These are phyloP conservation scores for Pongo abelii DNA, from an alignment of 2,113 vertebrate genomes.

Conservation along the genomic window DNA sequence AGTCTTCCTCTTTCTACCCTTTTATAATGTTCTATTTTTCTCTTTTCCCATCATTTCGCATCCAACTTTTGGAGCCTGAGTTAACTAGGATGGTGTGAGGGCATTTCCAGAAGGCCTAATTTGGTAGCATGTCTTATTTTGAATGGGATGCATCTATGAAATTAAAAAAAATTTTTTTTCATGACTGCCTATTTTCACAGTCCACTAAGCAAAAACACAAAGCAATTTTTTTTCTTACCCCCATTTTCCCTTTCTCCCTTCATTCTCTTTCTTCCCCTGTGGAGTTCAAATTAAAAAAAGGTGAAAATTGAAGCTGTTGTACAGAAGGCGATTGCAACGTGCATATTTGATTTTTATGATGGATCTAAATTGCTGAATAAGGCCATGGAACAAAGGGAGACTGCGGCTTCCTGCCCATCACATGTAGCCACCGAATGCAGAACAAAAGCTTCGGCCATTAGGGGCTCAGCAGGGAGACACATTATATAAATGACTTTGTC, in stretches of 20 bases:
- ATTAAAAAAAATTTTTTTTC: conserved; percentile 82
- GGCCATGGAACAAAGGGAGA: conserved; percentile 85
- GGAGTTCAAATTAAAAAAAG: conserved; percentile 85
- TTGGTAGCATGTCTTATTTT: conserved; percentile 58
- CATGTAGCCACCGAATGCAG: conserved; percentile 82
- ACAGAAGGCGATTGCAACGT: conserved; percentile 83
- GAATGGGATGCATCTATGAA: conserved; percentile 74
- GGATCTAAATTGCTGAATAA: conserved; percentile 88
- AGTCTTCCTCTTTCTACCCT: not conserved
- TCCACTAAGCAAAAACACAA: conserved; percentile 83
- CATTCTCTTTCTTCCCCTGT: conserved; percentile 81
- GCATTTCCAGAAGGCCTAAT: conserved; percentile 40
- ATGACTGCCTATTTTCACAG: conserved; percentile 82
- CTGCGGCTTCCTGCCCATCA: conserved; percentile 84
- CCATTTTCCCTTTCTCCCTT: conserved; percentile 79
- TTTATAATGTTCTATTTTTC: not conserved
- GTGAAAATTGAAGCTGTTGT: conserved; percentile 86
- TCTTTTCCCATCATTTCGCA: conserved; percentile 27
- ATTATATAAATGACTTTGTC: conserved; percentile 88
- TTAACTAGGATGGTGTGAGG: conserved; percentile 3
- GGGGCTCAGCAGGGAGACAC: conserved; percentile 86
- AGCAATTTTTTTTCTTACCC: conserved; percentile 77
- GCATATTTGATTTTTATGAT: conserved; percentile 89
- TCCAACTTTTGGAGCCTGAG: conserved; percentile 39
- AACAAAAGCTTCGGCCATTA: conserved; percentile 86